Evolutionary conservation across 1,140 invertebrate species (phyloP).

Genomic region (Hycleus phaleratus): DNA sequence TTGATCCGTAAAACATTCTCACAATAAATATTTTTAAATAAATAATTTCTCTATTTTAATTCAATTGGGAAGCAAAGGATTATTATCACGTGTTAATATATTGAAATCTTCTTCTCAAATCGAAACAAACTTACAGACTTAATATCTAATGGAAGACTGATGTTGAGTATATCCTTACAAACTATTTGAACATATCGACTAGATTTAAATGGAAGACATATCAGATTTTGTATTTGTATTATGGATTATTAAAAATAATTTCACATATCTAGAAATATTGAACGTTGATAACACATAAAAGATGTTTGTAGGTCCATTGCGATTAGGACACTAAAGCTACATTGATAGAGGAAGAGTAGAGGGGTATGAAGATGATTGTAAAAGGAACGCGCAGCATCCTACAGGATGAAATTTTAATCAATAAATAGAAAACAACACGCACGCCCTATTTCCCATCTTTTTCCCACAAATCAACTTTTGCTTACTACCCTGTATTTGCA

Average conservation of each 20-base stretch:
- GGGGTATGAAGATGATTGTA: too few relatives aligned
- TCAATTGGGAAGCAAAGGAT: conserved; percentile 15
- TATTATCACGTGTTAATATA: conserved; percentile 15
- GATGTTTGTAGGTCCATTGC: too few relatives aligned
- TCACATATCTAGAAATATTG: background rate
- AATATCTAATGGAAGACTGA: too few relatives aligned
- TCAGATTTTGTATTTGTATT: conserved; percentile 35
- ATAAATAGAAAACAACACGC: too few relatives aligned
- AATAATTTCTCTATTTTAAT: too few relatives aligned
- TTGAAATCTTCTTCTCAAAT: background rate
- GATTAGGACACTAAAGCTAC: too few relatives aligned
- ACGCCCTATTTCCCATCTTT: too few relatives aligned
- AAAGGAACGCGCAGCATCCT: conserved; percentile 1
- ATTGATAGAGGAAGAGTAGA: too few relatives aligned
- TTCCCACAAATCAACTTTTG: too few relatives aligned
- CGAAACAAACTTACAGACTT: conserved; percentile 29
- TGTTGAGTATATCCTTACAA: background rate
- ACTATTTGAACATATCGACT: conserved; percentile 1
- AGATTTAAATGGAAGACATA: conserved; percentile 37
- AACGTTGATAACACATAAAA: too few relatives aligned
- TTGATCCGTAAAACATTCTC: conserved; percentile 24
- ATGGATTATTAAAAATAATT: background rate
- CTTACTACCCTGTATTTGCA: too few relatives aligned
- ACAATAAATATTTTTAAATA: conserved; percentile 5
- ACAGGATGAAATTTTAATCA: too few relatives aligned